Evolutionary conservation across 1,140 invertebrate genomes (phyloP).

Genomic region (Hycleus phaleratus): DNA sequence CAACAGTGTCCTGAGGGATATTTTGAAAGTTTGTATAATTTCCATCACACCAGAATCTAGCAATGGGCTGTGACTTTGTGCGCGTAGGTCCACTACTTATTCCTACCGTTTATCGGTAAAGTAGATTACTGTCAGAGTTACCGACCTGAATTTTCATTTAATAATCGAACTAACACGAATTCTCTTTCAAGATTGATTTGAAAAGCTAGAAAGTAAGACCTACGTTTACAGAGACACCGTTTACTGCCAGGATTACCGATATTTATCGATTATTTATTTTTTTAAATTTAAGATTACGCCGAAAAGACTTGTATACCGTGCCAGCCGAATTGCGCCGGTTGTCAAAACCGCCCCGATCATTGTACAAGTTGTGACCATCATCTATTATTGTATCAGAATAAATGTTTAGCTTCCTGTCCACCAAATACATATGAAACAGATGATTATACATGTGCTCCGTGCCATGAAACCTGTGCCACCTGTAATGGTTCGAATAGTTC

Average conservation of each 20-base stretch:
- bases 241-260: neutral
- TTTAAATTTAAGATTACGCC: slow-evolving; percentile 48
- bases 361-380: slow-evolving; percentile 80
- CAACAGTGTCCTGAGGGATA: slow-evolving; percentile 81
- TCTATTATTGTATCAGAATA: slow-evolving; percentile 68
- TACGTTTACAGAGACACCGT: no score
- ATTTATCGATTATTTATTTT: neutral
- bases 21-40: slow-evolving; percentile 56
- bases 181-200: no score
- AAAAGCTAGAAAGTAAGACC: no score
- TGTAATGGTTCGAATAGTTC: slow-evolving; percentile 68
- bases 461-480: slow-evolving; percentile 71
- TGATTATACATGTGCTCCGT: slow-evolving; percentile 70
- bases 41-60: no score
- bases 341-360: slow-evolving; percentile 68
- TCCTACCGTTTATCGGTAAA: no score
- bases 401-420: slow-evolving; percentile 75
- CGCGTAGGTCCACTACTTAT: no score
- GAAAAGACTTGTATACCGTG: slow-evolving; percentile 71
- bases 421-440: slow-evolving; percentile 72
- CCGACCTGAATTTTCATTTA: no score
- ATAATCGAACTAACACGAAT: no score
- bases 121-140: no score
- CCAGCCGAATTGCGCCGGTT: slow-evolving; percentile 70
- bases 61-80: no score